phyloP scores from a whole-genome alignment of 2,113 vertebrate genomes.

The Lagopus muta region DNA sequence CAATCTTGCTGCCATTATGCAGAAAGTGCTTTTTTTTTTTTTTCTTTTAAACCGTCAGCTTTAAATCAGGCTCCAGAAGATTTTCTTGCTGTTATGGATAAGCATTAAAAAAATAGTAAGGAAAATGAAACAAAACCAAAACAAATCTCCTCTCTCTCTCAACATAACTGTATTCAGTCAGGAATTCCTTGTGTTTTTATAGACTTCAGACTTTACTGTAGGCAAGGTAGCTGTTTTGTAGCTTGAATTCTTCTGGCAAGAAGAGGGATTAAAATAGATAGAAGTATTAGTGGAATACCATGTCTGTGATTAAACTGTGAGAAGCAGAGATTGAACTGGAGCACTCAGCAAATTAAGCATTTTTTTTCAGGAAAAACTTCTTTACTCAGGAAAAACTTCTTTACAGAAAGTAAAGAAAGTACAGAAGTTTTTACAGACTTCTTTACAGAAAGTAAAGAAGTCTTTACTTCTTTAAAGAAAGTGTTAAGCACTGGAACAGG shows the following conservation, averaged over 20 bases:
- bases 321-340: neutral
- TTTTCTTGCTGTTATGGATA: neutral
- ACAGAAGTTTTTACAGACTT: too few species aligned
- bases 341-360: neutral
- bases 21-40: neutral
- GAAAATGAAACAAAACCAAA: neutral
- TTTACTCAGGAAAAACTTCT: too few species aligned
- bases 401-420: too few species aligned
- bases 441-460: too few species aligned
- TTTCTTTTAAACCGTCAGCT: neutral
- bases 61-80: neutral
- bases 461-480: too few species aligned
- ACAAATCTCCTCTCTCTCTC: neutral
- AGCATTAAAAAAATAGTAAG: neutral
- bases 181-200: neutral
- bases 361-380: neutral
- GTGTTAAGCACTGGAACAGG: too few species aligned
- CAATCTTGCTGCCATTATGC: neutral
- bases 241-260: neutral
- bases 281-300: neutral
- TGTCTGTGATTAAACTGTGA: neutral
- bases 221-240: neutral
- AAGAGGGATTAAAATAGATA: neutral
- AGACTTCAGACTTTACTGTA: slow-evolving; percentile 8
- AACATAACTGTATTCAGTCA: neutral